These are phyloP conservation scores for Caenorhabditis sp. DNA, from an alignment of 2,888 invertebrate species.

Conservation along the genomic window DNA sequence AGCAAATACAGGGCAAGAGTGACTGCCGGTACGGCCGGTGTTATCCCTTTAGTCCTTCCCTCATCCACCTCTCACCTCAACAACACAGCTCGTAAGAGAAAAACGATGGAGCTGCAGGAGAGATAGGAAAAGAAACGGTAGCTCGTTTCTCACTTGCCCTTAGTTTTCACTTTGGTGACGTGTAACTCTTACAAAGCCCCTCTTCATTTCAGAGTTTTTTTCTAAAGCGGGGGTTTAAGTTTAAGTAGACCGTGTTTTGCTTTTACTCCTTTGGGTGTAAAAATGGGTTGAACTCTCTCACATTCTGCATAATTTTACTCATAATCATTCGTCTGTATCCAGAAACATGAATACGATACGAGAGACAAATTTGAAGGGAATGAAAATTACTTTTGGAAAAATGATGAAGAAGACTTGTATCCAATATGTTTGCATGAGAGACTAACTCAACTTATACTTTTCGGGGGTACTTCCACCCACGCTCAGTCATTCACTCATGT, in stretches of 20 bases:
- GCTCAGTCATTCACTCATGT: constrained; percentile 40
- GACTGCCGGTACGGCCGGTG: constrained; percentile 35
- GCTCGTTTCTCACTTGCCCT: constrained; percentile 22
- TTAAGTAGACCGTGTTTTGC: not conserved
- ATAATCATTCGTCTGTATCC: not conserved
- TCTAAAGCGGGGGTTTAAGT: constrained; percentile 37
- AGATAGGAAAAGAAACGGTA: constrained; percentile 39
- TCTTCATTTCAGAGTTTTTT: constrained; percentile 48
- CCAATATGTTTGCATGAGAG: constrained; percentile 39
- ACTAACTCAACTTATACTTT: constrained; percentile 49
- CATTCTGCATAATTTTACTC: not conserved
- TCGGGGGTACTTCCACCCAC: constrained; percentile 24
- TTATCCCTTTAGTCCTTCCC: constrained; percentile 57
- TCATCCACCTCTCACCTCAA: constrained; percentile 44
- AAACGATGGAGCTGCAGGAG: not conserved
- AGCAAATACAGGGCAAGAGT: constrained; percentile 40
- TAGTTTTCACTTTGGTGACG: constrained; percentile 36
- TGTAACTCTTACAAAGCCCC: constrained; percentile 15
- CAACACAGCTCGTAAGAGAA: constrained; percentile 52
- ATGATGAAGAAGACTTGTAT: constrained; percentile 13
- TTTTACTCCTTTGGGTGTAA: too few species aligned
- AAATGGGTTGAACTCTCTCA: not conserved
- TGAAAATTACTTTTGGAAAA: not conserved
- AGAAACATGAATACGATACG: not conserved
- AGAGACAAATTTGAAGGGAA: not conserved